phyloP scores from a whole-genome alignment of 2,888 invertebrate genomes.

The Pandemis heparana region DNA sequence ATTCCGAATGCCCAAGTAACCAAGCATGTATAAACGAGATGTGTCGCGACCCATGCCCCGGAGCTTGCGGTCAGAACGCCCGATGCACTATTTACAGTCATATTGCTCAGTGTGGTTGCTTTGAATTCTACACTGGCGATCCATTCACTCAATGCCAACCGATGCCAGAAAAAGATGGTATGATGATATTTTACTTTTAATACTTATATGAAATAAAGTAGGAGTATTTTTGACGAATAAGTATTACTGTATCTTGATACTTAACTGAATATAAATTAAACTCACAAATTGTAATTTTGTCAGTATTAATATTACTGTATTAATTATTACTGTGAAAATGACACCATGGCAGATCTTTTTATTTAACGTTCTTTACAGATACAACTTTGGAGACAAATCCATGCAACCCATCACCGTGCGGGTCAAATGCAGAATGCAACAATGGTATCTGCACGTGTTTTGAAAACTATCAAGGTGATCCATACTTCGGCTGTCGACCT shows the following conservation, averaged over 20 bases:
- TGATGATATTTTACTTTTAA: constrained; percentile 42
- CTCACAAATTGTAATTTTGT: neutral
- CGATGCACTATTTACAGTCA: constrained; percentile 87
- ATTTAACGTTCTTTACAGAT: constrained; percentile 55
- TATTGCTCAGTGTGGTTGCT: constrained; percentile 87
- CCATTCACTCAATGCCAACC: constrained; percentile 82
- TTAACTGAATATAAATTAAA: neutral
- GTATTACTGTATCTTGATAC: too few species aligned
- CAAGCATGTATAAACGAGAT: constrained; percentile 88
- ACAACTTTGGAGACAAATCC: constrained; percentile 74
- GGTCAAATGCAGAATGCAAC: constrained; percentile 89
- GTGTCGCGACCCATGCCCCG: constrained; percentile 89
- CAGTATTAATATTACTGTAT: too few species aligned
- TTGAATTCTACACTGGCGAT: constrained; percentile 85
- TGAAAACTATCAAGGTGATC: constrained; percentile 91
- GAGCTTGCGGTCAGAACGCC: constrained; percentile 87
- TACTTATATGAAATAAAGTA: too few species aligned
- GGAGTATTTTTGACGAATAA: too few species aligned
- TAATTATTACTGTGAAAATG: neutral
- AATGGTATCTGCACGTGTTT: constrained; percentile 90
- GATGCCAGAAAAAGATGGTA: constrained; percentile 68
- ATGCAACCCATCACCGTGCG: constrained; percentile 89
- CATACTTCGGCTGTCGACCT: constrained; percentile 92
- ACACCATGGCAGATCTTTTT: constrained; percentile 13
- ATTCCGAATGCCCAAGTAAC: constrained; percentile 88